A percentile compares a stretch with the other conserved stretches of the same genome.
These are phyloP conservation scores for Megalurothrips usitatus DNA, from an alignment of 2,888 invertebrate genomes.

Conservation along the genomic window DNA sequence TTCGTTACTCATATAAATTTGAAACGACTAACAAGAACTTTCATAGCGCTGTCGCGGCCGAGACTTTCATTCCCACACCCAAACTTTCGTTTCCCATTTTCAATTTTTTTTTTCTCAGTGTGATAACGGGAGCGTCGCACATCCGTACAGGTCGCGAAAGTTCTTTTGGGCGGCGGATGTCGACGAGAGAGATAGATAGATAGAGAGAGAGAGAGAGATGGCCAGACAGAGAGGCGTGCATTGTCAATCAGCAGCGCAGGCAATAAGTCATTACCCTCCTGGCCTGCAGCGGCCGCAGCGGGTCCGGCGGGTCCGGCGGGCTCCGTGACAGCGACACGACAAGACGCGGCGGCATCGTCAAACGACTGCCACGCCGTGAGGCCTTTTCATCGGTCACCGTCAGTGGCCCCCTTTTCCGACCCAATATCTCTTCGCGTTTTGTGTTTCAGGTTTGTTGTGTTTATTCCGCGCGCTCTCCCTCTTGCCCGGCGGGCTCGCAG, in stretches of 20 bases:
- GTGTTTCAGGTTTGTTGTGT: not conserved
- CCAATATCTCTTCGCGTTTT: not conserved
- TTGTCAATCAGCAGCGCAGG: slow-evolving; percentile 2
- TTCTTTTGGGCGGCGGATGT: too few species aligned
- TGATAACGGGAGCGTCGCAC: too few species aligned
- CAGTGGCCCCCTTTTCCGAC: not conserved
- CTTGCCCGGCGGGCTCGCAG: too few species aligned
- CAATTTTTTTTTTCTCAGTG: too few species aligned
- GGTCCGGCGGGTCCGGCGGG: too few species aligned
- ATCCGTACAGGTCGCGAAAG: too few species aligned
- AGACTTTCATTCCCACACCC: too few species aligned
- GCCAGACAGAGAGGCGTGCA: not conserved
- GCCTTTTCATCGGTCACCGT: not conserved
- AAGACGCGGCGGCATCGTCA: not conserved
- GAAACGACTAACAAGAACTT: too few species aligned
- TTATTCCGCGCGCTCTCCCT: not conserved
- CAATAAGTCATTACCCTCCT: not conserved
- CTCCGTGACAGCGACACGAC: not conserved
- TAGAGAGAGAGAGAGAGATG: not conserved
- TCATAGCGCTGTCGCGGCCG: too few species aligned
- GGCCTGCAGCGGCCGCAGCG: too few species aligned
- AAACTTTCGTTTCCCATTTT: too few species aligned
- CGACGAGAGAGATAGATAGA: not conserved
- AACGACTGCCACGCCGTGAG: not conserved
- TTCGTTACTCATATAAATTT: too few species aligned